Conservation (phyloP, 2,888 invertebrate genomes). For the Patella pellucida region DNA sequence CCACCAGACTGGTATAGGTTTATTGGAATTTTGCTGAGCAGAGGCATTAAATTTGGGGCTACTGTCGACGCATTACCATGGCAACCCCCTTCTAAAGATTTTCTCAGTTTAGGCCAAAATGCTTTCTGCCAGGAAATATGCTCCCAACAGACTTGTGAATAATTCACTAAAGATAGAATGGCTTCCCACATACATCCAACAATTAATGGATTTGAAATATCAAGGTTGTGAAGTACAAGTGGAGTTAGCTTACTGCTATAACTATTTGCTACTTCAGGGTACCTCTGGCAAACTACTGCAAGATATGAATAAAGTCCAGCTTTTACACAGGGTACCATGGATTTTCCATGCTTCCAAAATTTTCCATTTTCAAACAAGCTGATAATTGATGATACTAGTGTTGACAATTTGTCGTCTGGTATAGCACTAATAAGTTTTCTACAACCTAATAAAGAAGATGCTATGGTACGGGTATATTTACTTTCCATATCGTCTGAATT, state of each 20-base stretch:
- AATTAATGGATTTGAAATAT: conserved; percentile 80
- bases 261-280: conserved; percentile 74
- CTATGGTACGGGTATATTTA: conserved; percentile 79
- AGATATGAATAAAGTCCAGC: conserved; percentile 78
- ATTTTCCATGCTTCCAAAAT: conserved; percentile 79
- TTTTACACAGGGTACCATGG: conserved; percentile 49
- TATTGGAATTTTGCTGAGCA: conserved; percentile 80
- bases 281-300: conserved; percentile 77
- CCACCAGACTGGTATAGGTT: conserved; percentile 57
- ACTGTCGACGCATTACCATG: conserved; percentile 83
- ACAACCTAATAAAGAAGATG: conserved; percentile 79
- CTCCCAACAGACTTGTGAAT: conserved; percentile 76
- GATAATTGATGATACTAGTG: conserved; percentile 71
- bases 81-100: conserved; percentile 80
- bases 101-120: conserved; percentile 81
- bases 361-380: conserved; percentile 76
- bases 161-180: conserved; percentile 74
- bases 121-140: conserved; percentile 82
- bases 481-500: conserved; percentile 79
- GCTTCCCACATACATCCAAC: conserved; percentile 83
- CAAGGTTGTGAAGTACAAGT: conserved; percentile 78
- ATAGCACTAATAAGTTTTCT: conserved; percentile 77
- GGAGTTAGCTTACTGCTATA: conserved; percentile 76
- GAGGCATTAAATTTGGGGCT: conserved; percentile 82
- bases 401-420: conserved; percentile 62